Evolutionary conservation across 2,888 invertebrate genomes (phyloP).

Genomic region (Cataglyphis livida): DNA sequence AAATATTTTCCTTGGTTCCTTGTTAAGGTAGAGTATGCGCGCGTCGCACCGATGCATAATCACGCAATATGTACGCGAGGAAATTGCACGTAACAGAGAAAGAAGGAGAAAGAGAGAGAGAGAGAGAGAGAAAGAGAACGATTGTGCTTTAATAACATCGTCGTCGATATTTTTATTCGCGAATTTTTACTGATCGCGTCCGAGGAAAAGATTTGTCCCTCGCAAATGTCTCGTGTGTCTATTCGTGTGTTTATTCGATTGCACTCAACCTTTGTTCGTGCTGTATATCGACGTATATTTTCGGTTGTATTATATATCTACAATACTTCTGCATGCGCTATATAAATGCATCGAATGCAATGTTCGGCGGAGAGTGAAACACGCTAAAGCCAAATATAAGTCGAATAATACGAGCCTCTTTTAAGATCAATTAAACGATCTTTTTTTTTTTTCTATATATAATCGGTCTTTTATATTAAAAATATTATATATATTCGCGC

Average conservation of each 20-base stretch:
- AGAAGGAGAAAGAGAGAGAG: conserved; percentile 23
- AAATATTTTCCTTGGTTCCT: conserved; percentile 67
- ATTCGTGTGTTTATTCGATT: conserved; percentile 46
- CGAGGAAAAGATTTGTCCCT: conserved; percentile 25
- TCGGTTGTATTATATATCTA: conserved; percentile 19
- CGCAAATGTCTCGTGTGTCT: conserved; percentile 50
- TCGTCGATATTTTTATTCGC: conserved; percentile 67
- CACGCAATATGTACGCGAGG: conserved; percentile 27
- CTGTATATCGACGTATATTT: conserved; percentile 24
- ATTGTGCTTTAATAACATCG: conserved; percentile 71
- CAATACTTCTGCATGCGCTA: conserved; percentile 13
- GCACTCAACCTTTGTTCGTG: conserved; percentile 34
- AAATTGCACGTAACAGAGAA: conserved; percentile 19
- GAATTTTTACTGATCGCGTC: conserved; percentile 39
- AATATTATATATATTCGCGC: neutral
- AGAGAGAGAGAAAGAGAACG: conserved; percentile 26
- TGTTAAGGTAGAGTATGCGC: conserved; percentile 64
- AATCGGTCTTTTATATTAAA: conserved; percentile 14
- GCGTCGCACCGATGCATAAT: conserved; percentile 33
- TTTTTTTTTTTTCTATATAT: neutral
- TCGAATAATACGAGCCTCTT: conserved; percentile 21
- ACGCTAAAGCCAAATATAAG: conserved; percentile 6
- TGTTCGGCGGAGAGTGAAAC: conserved; percentile 4
- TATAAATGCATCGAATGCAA: conserved; percentile 7
- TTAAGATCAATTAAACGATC: conserved; percentile 12